phyloP scores from a whole-genome alignment of 2,113 vertebrate genomes.

The Caretta caretta region DNA sequence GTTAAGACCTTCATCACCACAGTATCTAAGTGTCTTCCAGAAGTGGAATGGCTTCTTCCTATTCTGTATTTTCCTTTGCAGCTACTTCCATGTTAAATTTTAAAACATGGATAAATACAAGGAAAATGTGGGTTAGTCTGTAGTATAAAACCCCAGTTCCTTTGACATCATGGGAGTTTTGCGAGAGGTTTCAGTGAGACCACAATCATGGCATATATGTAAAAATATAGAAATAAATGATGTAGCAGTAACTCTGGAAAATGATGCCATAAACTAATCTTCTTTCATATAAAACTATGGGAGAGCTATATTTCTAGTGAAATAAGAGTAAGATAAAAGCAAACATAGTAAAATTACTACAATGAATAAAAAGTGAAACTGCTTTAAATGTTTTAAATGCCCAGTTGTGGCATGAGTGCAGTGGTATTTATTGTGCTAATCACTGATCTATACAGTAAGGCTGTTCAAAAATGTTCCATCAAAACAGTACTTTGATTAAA shows the following conservation, averaged over 20 bases:
- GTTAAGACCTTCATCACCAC: not conserved
- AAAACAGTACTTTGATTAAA: not conserved
- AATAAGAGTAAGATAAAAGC: not conserved
- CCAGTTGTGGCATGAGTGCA: not conserved
- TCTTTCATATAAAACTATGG: not conserved
- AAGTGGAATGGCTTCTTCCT: not conserved
- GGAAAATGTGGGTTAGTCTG: not conserved
- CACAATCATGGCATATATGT: not conserved
- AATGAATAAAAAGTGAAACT: not conserved
- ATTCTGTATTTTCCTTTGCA: not conserved
- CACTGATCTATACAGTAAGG: not conserved
- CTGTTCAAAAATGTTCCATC: not conserved
- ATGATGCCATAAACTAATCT: not conserved
- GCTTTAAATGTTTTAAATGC: not conserved
- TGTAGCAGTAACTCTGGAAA: not conserved
- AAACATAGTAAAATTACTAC: not conserved
- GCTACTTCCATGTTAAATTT: not conserved
- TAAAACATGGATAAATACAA: not conserved
- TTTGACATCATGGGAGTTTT: slow-evolving; percentile 12
- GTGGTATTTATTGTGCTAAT: rapidly evolving
- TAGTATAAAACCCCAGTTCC: not conserved
- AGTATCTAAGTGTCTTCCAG: not conserved
- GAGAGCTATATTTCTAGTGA: not conserved
- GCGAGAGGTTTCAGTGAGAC: not conserved
- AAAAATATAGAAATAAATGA: not conserved